These are phyloP conservation scores for Neocloeon triangulifer DNA, from an alignment of 1,140 invertebrate genomes.

Conservation along the genomic window DNA sequence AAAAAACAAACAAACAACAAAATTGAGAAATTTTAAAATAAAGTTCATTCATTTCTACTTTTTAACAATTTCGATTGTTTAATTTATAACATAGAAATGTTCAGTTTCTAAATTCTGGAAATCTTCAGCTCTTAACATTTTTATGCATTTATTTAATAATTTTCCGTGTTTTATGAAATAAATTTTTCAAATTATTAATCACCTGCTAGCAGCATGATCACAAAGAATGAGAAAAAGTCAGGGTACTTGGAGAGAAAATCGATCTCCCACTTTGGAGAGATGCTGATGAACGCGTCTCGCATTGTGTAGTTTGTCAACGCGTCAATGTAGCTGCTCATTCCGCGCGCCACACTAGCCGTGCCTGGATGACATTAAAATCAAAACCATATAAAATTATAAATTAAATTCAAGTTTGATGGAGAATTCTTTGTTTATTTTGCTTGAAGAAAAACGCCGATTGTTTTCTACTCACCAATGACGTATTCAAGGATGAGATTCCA, in stretches of 20 bases:
- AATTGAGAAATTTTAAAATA: not conserved
- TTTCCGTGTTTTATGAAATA: too few relatives aligned
- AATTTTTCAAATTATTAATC: constrained; percentile 9
- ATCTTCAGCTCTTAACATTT: too few relatives aligned
- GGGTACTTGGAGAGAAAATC: constrained; percentile 55
- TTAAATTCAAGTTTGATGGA: too few relatives aligned
- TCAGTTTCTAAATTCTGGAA: too few relatives aligned
- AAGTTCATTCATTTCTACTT: not conserved
- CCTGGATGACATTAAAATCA: too few relatives aligned
- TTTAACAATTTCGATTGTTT: not conserved
- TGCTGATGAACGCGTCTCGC: constrained; percentile 32
- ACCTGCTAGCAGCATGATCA: constrained; percentile 40
- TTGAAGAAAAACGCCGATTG: constrained; percentile 2
- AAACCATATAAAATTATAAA: too few relatives aligned
- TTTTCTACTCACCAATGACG: constrained; percentile 47
- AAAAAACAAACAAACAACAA: constrained; percentile 7
- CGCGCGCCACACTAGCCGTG: constrained; percentile 77
- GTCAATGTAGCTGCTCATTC: constrained; percentile 75
- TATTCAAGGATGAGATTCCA: constrained; percentile 85
- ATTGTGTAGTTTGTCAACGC: constrained; percentile 52
- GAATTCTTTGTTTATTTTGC: too few relatives aligned
- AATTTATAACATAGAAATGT: too few relatives aligned
- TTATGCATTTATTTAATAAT: too few relatives aligned
- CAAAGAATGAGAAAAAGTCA: constrained; percentile 51
- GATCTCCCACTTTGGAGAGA: constrained; percentile 47